These are phyloP conservation scores for Ptiloglossa arizonensis DNA, from an alignment of 1,140 invertebrate species.

Conservation along the genomic window DNA sequence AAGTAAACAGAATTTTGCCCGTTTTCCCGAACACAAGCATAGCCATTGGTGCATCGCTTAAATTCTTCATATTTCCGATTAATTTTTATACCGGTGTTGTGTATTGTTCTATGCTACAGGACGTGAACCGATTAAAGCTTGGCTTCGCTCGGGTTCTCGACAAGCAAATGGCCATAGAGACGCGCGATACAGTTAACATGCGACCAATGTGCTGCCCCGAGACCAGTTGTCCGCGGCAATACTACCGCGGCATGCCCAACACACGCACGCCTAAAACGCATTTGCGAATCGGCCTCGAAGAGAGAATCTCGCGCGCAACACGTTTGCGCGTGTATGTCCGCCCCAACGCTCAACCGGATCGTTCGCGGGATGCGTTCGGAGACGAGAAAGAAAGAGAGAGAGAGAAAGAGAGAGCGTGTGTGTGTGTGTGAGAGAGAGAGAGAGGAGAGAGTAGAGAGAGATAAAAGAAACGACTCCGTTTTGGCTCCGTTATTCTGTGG, in stretches of 20 bases:
- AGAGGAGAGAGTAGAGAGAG: no score
- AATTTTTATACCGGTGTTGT: constrained; percentile 71
- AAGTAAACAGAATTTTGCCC: no score
- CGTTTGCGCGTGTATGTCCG: constrained; percentile 31
- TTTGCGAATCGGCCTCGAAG: constrained; percentile 39
- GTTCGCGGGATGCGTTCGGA: constrained; percentile 49
- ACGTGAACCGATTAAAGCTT: constrained; percentile 79
- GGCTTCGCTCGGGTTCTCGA: constrained; percentile 77
- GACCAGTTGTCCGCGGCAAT: no score
- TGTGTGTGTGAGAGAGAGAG: no score
- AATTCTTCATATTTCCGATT: constrained; percentile 64
- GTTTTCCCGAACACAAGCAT: constrained; percentile 69
- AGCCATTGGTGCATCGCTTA: constrained; percentile 81
- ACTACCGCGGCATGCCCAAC: no score
- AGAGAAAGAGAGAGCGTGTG: no score
- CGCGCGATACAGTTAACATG: constrained; percentile 67
- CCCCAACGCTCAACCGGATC: constrained; percentile 58
- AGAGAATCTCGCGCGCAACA: constrained; percentile 23
- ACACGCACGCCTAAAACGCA: constrained; percentile 53
- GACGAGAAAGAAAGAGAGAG: no score
- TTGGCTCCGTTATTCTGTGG: constrained; percentile 80
- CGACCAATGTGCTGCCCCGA: constrained; percentile 64
- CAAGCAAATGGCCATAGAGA: constrained; percentile 76
- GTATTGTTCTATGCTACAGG: constrained; percentile 79
- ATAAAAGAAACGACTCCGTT: constrained; percentile 14